Conservation (phyloP, 2,797 vertebrate species). For the Morelia viridis region DNA sequence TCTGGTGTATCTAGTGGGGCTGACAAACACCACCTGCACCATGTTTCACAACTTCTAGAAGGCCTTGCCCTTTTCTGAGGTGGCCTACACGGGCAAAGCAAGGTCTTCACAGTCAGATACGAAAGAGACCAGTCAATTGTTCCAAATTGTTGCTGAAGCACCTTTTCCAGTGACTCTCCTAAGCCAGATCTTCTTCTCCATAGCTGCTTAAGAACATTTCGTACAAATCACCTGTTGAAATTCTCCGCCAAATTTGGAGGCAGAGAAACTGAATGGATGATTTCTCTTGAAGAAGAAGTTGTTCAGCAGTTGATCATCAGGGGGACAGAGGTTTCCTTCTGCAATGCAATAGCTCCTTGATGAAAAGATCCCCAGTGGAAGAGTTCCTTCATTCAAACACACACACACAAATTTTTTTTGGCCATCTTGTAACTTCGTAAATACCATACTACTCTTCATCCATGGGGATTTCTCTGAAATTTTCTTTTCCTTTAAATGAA, state of each 20-base stretch:
- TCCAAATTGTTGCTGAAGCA: neutral
- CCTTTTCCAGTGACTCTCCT: neutral
- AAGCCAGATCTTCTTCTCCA: neutral
- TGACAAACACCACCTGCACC: no score
- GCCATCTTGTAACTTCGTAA: neutral
- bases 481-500: neutral
- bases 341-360: neutral
- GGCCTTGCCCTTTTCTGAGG: no score
- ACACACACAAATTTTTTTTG: neutral
- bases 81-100: no score
- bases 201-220: neutral
- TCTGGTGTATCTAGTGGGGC: no score
- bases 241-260: neutral
- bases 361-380: neutral
- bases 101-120: neutral
- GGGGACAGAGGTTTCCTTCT: neutral
- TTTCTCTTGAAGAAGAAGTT: neutral
- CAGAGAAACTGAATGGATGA: neutral
- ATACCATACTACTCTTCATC: neutral
- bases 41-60: no score
- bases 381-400: neutral
- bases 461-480: neutral
- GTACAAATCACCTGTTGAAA: neutral
- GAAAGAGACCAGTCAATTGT: neutral
- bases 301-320: neutral